These are phyloP conservation scores for Eubasilissa regina DNA, from an alignment of 1,140 invertebrate genomes.

Conservation along the genomic window DNA sequence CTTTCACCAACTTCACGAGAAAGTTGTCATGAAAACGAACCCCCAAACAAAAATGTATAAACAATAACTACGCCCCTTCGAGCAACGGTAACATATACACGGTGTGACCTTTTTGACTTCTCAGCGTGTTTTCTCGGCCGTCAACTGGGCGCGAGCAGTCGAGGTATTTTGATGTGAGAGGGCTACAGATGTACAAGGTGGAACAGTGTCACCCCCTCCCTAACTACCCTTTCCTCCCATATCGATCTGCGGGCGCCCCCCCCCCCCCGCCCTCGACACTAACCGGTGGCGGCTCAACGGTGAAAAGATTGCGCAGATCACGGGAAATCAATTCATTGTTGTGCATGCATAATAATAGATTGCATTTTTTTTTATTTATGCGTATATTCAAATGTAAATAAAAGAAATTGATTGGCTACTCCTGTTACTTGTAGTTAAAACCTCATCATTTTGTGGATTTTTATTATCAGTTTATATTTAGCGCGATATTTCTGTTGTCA, in stretches of 20 bases:
- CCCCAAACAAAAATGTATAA: background rate
- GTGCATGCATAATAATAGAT: background rate
- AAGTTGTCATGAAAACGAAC: background rate
- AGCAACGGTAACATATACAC: background rate
- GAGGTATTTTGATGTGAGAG: constrained; percentile 5
- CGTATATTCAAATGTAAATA: no score
- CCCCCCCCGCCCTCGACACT: background rate
- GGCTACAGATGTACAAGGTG: constrained; percentile 17
- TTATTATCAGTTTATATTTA: no score
- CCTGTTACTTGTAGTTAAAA: background rate
- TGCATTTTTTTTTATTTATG: no score
- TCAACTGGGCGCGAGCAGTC: no score
- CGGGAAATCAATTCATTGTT: constrained; percentile 6
- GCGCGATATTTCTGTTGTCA: no score
- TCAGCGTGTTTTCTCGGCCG: no score
- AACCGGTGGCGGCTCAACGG: background rate
- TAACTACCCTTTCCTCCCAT: constrained; percentile 3
- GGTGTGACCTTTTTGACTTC: no score
- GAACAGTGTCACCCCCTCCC: background rate
- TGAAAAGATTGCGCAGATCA: constrained; percentile 29
- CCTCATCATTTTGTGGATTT: background rate
- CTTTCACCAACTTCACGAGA: background rate
- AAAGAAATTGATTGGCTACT: no score
- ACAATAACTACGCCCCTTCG: background rate
- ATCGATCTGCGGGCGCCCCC: constrained; percentile 12